Conservation (phyloP, 2,888 invertebrate genomes). For the Eristalinus aeneus region DNA sequence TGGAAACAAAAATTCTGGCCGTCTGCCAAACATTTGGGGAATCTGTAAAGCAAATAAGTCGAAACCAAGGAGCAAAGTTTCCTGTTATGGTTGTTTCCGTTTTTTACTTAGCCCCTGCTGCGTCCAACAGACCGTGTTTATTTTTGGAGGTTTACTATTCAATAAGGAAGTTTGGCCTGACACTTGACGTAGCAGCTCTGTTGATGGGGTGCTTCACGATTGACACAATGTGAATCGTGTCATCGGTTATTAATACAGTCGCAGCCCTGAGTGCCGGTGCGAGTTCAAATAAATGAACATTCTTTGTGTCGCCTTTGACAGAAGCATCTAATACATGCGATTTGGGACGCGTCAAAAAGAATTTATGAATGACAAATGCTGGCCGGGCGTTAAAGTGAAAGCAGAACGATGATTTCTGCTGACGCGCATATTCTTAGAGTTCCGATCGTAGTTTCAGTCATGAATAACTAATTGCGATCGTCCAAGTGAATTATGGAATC, state of each 20-base stretch:
- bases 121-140: conserved; percentile 48
- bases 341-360: not conserved
- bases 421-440: not conserved
- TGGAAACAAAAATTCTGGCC: conserved; percentile 36
- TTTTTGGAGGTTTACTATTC: conserved; percentile 39
- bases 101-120: conserved; percentile 20
- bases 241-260: conserved; percentile 29
- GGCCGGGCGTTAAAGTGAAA: not conserved
- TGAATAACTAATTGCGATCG: conserved; percentile 10
- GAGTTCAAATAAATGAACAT: not conserved
- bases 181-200: conserved; percentile 31
- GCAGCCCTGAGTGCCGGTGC: not conserved
- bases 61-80: conserved; percentile 44
- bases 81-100: conserved; percentile 53
- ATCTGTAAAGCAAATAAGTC: conserved; percentile 61
- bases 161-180: conserved; percentile 49
- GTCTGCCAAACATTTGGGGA: conserved; percentile 60
- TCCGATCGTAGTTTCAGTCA: not conserved
- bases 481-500: conserved; percentile 12
- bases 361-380: not conserved
- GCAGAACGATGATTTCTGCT: not conserved
- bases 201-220: conserved; percentile 29
- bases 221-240: conserved; percentile 31
- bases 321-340: not conserved
- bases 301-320: not conserved